Conservation (phyloP, 1,140 invertebrate species). For the Cylas formicarius region DNA sequence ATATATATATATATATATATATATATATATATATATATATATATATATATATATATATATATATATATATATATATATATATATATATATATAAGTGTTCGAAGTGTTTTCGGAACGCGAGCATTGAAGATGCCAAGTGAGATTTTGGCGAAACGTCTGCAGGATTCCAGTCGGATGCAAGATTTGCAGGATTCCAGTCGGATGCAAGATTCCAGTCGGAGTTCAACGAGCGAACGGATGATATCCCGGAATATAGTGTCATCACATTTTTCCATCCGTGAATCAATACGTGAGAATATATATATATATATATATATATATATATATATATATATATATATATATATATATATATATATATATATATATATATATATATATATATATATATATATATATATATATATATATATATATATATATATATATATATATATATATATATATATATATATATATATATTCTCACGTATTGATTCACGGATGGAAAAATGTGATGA, state of each 20-base stretch:
- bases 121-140: too few species aligned
- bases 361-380: slow-evolving; percentile 6
- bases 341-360: slow-evolving; percentile 7
- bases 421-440: slow-evolving; percentile 7
- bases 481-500: too few species aligned
- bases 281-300: too few species aligned
- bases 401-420: slow-evolving; percentile 5
- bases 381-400: slow-evolving; percentile 4
- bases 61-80: slow-evolving; percentile 2
- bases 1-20: slow-evolving; percentile 6
- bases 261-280: too few species aligned
- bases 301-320: slow-evolving; percentile 5
- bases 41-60: slow-evolving; percentile 6
- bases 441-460: background rate
- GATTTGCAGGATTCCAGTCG: too few species aligned
- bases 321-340: slow-evolving; percentile 3
- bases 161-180: too few species aligned
- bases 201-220: too few species aligned
- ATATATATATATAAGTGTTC: slow-evolving; percentile 7
- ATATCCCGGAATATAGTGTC: too few species aligned
- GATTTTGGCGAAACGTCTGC: too few species aligned
- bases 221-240: too few species aligned
- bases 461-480: background rate
- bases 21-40: slow-evolving; percentile 7
- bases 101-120: too few species aligned